phyloP scores from a whole-genome alignment of 1,140 invertebrate genomes.

The Ganaspis sp. region DNA sequence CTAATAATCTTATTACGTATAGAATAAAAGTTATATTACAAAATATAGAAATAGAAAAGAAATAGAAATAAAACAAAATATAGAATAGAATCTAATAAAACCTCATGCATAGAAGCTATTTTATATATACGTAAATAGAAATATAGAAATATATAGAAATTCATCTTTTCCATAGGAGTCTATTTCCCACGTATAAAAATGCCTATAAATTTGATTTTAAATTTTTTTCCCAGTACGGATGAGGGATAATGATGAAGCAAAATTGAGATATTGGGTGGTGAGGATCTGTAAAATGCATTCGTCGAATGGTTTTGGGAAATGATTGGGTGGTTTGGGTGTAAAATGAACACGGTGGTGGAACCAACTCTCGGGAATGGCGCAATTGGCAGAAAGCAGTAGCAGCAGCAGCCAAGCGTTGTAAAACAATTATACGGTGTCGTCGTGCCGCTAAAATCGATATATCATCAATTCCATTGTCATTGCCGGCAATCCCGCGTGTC shows the following conservation, averaged over 20 bases:
- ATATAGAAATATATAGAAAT: too few species aligned
- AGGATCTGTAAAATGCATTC: conserved; percentile 56
- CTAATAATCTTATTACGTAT: too few species aligned
- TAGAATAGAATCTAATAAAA: too few species aligned
- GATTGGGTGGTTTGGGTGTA: conserved; percentile 37
- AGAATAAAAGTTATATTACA: too few species aligned
- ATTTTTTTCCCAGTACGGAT: neutral
- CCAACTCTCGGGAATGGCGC: conserved; percentile 39
- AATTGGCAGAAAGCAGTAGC: conserved; percentile 51
- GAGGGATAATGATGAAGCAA: neutral
- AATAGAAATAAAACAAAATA: too few species aligned
- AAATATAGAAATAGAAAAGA: too few species aligned
- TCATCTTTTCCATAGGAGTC: too few species aligned
- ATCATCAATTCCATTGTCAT: conserved; percentile 70
- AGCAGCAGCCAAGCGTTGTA: conserved; percentile 58
- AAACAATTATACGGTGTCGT: conserved; percentile 69
- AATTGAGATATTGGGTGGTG: neutral
- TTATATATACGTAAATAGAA: too few species aligned
- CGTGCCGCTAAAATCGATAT: conserved; percentile 62
- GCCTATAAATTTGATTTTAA: too few species aligned
- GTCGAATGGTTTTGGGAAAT: conserved; percentile 34
- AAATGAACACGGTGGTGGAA: conserved; percentile 52
- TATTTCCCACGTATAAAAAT: too few species aligned
- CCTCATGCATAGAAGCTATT: too few species aligned
- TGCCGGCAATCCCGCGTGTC: conserved; percentile 65